Evolutionary conservation across 2,888 invertebrate genomes (phyloP), one percentile per base, ranked within the genome.

Genomic region (Clistopyga incitator): DNA sequence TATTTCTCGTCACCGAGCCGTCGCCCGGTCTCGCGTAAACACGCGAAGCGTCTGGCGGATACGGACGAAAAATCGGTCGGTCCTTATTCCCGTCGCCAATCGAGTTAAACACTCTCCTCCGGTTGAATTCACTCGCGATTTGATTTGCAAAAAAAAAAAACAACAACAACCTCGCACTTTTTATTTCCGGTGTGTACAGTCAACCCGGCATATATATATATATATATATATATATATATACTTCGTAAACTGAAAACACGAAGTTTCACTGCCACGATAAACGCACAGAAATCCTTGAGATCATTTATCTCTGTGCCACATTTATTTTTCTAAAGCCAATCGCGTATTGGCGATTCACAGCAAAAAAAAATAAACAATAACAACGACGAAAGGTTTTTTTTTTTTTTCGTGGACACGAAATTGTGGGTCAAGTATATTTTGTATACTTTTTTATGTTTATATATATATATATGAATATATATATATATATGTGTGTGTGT

Each of bases 31-130:
- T 29, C n/a, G n/a, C 8, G 59, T 61, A 61, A 61, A 61, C 10
- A 61, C 25, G 0, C 6, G 3, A 54, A n/a, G n/a, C n/a, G n/a
- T n/a, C n/a, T n/a, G n/a, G n/a, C n/a, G n/a, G n/a, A n/a, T n/a
- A n/a, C n/a, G n/a, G n/a, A n/a, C 78, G 65, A 67, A 67, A 67
- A 64, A 52, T 25, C n/a, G 3, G n/a, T n/a, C 25, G n/a, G n/a
- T 29, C 29, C 29, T 25, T 15, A 29, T 59, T 6, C 18, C 64
- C 64, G 64, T 64, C 64, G 64, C 11, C 13, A 8, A 8, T 2
- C 6, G 54, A 45, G 23, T 18, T 45, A 45, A 38, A 38, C 50
- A 18, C 50, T 50, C 18, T 4, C 18, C 0, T n/a, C n/a, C 2
- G 10, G 10, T 42, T 13, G 15, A 25, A 29, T 68, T 52, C 72